A percentile compares a stretch with the other conserved stretches of the same genome.
Evolutionary conservation across 2,113 vertebrate genomes (phyloP).

Genomic region (Australoheros scitulus): DNA sequence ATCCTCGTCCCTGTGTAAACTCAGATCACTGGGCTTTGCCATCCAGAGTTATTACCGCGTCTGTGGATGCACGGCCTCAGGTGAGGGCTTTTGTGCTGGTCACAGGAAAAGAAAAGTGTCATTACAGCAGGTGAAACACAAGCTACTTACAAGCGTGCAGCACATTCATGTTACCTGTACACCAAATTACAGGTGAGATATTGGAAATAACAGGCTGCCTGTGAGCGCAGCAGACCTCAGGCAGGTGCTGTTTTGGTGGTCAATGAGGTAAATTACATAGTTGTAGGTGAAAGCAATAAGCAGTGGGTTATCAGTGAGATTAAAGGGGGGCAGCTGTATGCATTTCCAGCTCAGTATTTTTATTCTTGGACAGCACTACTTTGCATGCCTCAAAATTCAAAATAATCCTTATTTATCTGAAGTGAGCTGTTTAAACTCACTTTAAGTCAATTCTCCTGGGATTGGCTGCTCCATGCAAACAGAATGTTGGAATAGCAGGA

Average conservation of each 20-base stretch:
- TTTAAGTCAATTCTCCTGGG: not conserved
- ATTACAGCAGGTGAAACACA: conserved; percentile 8
- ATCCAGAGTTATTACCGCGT: not conserved
- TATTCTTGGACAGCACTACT: no score
- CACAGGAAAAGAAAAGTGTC: not conserved
- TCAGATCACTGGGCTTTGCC: not conserved
- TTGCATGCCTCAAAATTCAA: not conserved
- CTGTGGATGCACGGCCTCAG: not conserved
- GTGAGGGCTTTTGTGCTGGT: not conserved
- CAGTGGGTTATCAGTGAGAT: not conserved
- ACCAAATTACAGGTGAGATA: conserved; percentile 42
- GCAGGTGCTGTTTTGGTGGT: not conserved
- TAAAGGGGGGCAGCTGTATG: not conserved
- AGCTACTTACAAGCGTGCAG: not conserved
- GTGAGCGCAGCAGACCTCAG: conserved; percentile 15
- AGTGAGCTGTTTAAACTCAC: not conserved
- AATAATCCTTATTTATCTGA: not conserved
- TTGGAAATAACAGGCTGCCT: conserved; percentile 35
- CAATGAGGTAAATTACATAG: conserved; percentile 16
- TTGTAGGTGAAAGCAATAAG: conserved; percentile 25
- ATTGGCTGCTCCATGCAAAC: not conserved
- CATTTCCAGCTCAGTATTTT: not conserved
- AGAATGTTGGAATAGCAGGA: not conserved
- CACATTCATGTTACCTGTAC: not conserved
- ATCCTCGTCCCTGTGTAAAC: no score